phyloP scores from a whole-genome alignment of 2,888 invertebrate species.

The Lithophane socia region DNA sequence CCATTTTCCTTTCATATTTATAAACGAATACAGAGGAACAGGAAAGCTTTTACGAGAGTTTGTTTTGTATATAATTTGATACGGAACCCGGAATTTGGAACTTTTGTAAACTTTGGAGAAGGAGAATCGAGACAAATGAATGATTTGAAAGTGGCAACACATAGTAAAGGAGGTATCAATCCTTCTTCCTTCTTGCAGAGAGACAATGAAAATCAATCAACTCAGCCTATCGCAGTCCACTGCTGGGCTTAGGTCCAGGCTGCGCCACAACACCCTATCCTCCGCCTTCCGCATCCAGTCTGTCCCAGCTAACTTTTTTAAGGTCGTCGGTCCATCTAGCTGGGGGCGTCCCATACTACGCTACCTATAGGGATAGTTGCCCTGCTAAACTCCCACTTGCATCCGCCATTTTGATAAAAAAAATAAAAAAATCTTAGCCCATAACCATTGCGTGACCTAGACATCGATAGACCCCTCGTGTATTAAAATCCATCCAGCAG shows the following conservation, averaged over 20 bases:
- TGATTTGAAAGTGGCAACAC: not conserved
- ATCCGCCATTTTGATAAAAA: not conserved
- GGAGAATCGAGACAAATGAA: not conserved
- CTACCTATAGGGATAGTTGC: too few relatives aligned
- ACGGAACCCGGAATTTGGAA: slow-evolving; percentile 8
- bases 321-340: too few relatives aligned
- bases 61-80: slow-evolving; percentile 15
- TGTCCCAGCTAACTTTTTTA: too few relatives aligned
- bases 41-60: slow-evolving; percentile 22
- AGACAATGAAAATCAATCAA: too few relatives aligned
- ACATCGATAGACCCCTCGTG: not conserved
- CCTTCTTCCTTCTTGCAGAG: too few relatives aligned
- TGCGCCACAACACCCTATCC: too few relatives aligned
- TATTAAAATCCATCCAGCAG: not conserved
- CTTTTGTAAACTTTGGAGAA: slow-evolving; percentile 10
- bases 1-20: slow-evolving; percentile 29
- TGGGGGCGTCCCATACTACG: too few relatives aligned
- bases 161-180: not conserved
- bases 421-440: too few relatives aligned
- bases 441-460: not conserved
- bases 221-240: too few relatives aligned
- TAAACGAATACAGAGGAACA: slow-evolving; percentile 14
- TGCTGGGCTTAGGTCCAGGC: too few relatives aligned
- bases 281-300: too few relatives aligned
- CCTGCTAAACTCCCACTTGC: not conserved